These are phyloP conservation scores for Apoda limacodes DNA, from an alignment of 2,888 invertebrate species.

Conservation along the genomic window DNA sequence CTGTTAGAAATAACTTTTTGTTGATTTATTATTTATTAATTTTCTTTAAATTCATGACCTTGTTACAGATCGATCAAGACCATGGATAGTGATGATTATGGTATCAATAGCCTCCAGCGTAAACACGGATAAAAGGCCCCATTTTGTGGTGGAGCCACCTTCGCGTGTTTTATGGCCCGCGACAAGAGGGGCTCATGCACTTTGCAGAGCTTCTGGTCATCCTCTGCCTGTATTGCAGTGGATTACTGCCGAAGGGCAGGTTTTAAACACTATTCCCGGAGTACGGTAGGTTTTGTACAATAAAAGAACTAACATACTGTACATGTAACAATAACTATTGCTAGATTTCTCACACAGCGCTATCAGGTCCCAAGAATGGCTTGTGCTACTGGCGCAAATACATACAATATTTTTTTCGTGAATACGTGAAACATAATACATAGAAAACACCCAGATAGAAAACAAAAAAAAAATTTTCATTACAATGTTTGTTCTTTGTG, in stretches of 20 bases:
- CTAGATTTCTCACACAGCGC: too few relatives aligned
- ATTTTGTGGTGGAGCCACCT: slow-evolving; percentile 50
- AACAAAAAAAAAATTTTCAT: too few relatives aligned
- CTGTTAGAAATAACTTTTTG: too few relatives aligned
- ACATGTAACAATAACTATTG: too few relatives aligned
- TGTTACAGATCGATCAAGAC: slow-evolving; percentile 25
- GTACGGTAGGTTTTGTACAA: slow-evolving; percentile 33
- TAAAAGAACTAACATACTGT: too few relatives aligned
- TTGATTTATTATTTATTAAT: too few relatives aligned
- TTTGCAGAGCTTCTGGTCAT: slow-evolving; percentile 51
- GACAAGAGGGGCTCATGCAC: slow-evolving; percentile 51
- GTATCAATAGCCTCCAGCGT: slow-evolving; percentile 28
- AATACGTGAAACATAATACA: too few relatives aligned
- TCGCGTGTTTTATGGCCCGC: slow-evolving; percentile 57
- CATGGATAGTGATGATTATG: slow-evolving; percentile 27
- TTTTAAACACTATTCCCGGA: slow-evolving; percentile 58
- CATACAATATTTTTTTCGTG: too few relatives aligned
- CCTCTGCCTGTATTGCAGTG: slow-evolving; percentile 54
- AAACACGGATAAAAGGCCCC: slow-evolving; percentile 55
- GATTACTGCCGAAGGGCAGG: slow-evolving; percentile 58
- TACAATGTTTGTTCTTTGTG: too few relatives aligned
- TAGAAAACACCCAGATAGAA: too few relatives aligned
- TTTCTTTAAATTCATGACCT: not conserved
- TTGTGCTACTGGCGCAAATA: too few relatives aligned
- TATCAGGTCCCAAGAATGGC: too few relatives aligned